Conservation (phyloP, 2,797 vertebrate species). For the Gymnothorax javanicus region DNA sequence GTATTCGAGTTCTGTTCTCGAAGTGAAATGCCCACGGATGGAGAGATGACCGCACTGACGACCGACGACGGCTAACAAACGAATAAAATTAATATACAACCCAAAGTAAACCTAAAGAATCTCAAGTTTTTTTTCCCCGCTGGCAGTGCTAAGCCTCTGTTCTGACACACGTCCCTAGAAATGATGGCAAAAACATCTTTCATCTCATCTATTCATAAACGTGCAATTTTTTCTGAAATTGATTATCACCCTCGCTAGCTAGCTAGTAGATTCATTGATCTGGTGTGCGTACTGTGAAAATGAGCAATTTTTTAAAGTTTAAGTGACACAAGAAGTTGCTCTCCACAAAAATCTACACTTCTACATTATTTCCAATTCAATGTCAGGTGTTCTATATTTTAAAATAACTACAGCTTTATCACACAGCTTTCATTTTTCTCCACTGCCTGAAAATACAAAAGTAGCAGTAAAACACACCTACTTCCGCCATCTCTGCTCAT, state of each 20-base stretch:
- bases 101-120: background rate
- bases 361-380: background rate
- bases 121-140: background rate
- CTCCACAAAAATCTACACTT: background rate
- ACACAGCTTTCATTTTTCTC: background rate
- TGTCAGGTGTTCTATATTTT: background rate
- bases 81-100: background rate
- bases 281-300: background rate
- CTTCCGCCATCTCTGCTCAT: background rate
- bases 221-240: background rate
- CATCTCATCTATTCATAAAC: background rate
- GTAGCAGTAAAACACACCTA: background rate
- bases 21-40: too few species aligned
- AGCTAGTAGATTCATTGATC: background rate
- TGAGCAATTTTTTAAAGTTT: background rate
- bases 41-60: too few species aligned
- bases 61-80: too few species aligned
- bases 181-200: background rate
- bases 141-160: background rate
- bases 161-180: background rate
- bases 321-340: background rate
- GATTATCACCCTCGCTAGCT: background rate
- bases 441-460: background rate
- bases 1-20: too few species aligned
- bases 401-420: background rate